Conservation (phyloP, 2,888 invertebrate species). For the Sericinus montela region DNA sequence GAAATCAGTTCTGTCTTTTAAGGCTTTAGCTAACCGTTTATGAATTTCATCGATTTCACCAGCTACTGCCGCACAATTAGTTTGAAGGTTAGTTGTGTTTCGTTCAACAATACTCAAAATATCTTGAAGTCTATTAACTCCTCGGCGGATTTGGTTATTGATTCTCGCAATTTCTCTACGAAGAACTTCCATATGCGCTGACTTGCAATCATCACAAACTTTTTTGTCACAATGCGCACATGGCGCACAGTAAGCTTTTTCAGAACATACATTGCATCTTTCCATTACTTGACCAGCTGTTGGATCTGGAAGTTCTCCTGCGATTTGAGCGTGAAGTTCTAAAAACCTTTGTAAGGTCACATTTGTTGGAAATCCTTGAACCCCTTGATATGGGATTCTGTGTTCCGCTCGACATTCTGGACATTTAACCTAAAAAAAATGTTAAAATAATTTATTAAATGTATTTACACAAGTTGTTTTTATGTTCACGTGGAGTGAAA, state of each 20-base stretch:
- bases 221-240: slow-evolving; percentile 99
- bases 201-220: slow-evolving; percentile 97
- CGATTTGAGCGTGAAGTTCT: slow-evolving; percentile 95
- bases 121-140: slow-evolving; percentile 93
- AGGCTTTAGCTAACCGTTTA: slow-evolving; percentile 90
- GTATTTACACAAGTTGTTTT: too few relatives aligned
- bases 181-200: slow-evolving; percentile 96
- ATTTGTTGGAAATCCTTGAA: slow-evolving; percentile 96
- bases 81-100: slow-evolving; percentile 91
- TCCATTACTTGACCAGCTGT: slow-evolving; percentile 96
- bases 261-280: slow-evolving; percentile 94
- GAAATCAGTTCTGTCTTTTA: slow-evolving; percentile 93
- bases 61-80: slow-evolving; percentile 92
- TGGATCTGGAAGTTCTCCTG: slow-evolving; percentile 93
- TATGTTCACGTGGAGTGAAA: too few relatives aligned
- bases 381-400: slow-evolving; percentile 96
- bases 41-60: slow-evolving; percentile 97
- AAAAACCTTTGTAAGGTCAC: slow-evolving; percentile 96
- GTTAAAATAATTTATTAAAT: too few relatives aligned
- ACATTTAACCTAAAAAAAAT: slow-evolving; percentile 88
- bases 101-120: slow-evolving; percentile 91
- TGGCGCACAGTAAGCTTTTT: slow-evolving; percentile 91
- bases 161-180: slow-evolving; percentile 94
- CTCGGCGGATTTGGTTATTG: slow-evolving; percentile 93
- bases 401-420: slow-evolving; percentile 99